A percentile compares a stretch with the other conserved stretches of the same genome.
Conservation (phyloP, 1,140 invertebrate species). For the Pissodes strobi region DNA sequence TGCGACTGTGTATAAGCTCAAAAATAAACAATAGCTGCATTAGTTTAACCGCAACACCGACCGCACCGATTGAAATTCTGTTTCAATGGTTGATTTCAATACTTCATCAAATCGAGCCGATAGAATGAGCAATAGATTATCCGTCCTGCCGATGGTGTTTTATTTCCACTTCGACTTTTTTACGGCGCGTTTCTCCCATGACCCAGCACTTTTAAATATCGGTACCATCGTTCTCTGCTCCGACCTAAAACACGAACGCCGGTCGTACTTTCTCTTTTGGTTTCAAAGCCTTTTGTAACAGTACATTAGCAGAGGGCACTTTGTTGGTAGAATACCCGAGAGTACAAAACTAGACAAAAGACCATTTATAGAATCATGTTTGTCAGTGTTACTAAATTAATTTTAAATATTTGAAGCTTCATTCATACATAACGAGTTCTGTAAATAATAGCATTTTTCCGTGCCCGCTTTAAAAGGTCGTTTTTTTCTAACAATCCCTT, state of each 20-base stretch:
- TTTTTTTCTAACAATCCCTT: no score
- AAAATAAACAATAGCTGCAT: conserved; percentile 12
- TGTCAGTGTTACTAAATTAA: no score
- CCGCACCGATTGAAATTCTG: conserved; percentile 14
- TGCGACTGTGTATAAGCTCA: no score
- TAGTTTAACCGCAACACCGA: conserved; percentile 22
- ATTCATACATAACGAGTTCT: no score
- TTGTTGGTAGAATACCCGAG: no score
- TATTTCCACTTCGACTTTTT: conserved; percentile 20
- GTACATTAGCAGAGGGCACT: not conserved
- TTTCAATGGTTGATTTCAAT: conserved; percentile 26
- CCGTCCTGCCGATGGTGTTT: conserved; percentile 16
- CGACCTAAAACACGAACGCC: conserved; percentile 11
- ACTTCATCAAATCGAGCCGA: conserved; percentile 19
- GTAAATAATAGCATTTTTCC: no score
- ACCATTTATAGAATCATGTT: no score
- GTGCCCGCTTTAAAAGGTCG: no score
- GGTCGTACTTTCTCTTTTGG: conserved; percentile 23
- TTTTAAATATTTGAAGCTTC: no score
- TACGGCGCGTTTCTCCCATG: conserved; percentile 27
- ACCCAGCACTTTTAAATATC: conserved; percentile 26
- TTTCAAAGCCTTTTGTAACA: not conserved
- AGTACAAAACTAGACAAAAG: no score
- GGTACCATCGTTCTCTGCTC: conserved; percentile 10
- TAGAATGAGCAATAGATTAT: conserved; percentile 23